Conservation (phyloP, 1,140 invertebrate species). For the Aethina tumida region DNA sequence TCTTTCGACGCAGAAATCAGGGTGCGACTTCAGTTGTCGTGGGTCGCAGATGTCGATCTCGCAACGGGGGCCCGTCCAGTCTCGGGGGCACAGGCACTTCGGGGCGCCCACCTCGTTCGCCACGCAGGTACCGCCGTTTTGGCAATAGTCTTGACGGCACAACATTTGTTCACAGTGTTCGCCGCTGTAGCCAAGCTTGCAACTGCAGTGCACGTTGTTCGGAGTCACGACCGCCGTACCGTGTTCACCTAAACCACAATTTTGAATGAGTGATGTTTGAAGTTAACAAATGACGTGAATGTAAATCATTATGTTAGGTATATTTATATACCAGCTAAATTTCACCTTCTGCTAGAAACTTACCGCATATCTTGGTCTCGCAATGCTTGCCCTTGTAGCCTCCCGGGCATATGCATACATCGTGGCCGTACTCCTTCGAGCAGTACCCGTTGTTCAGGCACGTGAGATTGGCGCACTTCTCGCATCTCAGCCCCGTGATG, state of each 20-base stretch:
- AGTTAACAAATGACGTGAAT: too few relatives aligned
- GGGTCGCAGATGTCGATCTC: slow-evolving; percentile 30
- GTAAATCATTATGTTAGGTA: too few relatives aligned
- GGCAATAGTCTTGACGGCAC: slow-evolving; percentile 44
- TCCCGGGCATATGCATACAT: slow-evolving; percentile 25
- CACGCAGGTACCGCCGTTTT: slow-evolving; percentile 43
- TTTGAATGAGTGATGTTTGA: too few relatives aligned
- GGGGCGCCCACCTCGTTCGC: slow-evolving; percentile 23
- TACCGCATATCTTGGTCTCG: slow-evolving; percentile 22
- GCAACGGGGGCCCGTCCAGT: slow-evolving; percentile 38
- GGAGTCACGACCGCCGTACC: slow-evolving; percentile 14
- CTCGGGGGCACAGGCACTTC: slow-evolving; percentile 36
- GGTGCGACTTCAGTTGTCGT: too few relatives aligned
- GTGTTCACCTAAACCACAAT: too few relatives aligned
- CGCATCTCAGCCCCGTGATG: slow-evolving; percentile 38
- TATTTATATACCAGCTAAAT: too few relatives aligned
- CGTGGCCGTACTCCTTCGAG: slow-evolving; percentile 9
- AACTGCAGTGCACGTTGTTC: slow-evolving; percentile 31
- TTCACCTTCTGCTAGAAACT: too few relatives aligned
- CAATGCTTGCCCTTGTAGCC: slow-evolving; percentile 23
- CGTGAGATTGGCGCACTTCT: slow-evolving; percentile 28
- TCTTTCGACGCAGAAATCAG: too few relatives aligned
- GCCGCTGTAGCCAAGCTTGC: slow-evolving; percentile 43
- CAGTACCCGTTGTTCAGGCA: slow-evolving; percentile 34
- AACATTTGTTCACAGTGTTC: slow-evolving; percentile 45